Evolutionary conservation across 2,113 vertebrate genomes (phyloP), one percentile per base, ranked within the genome.

Genomic region (Nibea coibor): DNA sequence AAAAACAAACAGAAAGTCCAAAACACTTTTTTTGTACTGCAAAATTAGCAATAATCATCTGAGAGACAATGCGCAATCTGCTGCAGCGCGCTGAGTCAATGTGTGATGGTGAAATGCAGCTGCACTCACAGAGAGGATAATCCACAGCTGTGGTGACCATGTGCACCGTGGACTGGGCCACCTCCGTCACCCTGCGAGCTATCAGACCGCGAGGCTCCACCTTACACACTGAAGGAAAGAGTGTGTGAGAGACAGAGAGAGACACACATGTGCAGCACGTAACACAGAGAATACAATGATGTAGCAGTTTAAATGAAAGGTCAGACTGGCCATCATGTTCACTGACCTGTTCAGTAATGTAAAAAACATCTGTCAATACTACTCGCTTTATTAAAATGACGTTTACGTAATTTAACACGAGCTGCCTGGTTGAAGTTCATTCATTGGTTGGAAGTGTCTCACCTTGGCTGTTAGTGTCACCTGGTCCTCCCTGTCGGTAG

Each of bases 61-160:
- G 16, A 17, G 20, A 53, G 39, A 50, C 47, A 20, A 62, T 8
- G 16, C 24, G 20, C 54, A 43, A 14, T 15, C 42, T 26, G 50
- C 57, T 20, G 53, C 53, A 14, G 17, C 7, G 54, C 17, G 1
- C 22, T 17, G 43, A 54, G 11, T 31, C 2, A 10, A 10, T 1
- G 7, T 42, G 53, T 53, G 16, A 11, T 0, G 22, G n/a, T 28
- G 8, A 51, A 28, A 22, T 24, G 53, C 7, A 47, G 54, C 47
- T n/a, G 26, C 14, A 90, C 94, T 95, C 88, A 96, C 96, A 94
- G 16, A 96, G 91, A 6, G 96, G 95, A 81, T 96, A 96, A 69
- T 96, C 95, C 66, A 96, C 93, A 1, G 93, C 95, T 1, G 91
- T 95, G 70, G 91, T 93, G 68, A 96, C 94, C 82, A 95, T 90